Evolutionary conservation across 2,113 vertebrate genomes (phyloP), one percentile per base, ranked within the genome.

Genomic region (Triplophysa rosa): DNA sequence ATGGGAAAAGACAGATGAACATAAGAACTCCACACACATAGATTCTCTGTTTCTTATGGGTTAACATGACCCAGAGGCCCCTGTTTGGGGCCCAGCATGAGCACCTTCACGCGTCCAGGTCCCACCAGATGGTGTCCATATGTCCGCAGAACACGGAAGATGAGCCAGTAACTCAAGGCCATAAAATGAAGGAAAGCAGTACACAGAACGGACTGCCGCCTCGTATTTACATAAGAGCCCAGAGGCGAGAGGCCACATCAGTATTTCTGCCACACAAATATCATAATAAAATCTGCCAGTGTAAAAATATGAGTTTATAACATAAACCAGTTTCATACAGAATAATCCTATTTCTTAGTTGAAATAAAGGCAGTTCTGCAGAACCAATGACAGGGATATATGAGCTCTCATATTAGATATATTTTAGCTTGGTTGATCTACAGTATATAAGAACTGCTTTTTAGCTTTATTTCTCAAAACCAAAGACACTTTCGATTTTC

Each of bases 101-200:
- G 81, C 83, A 74, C 87, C 83, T 82, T 82, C 12, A 24, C 83
- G 21, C 82, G 82, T 67, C 84, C 67, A 84, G 72, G 67, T 65
- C 77, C 3, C 33, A 49, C 79, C 91, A 92, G 90, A 92, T 92
- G 92, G 91, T 66, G 80, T 23, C 89, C 89, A 91, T 91, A 89
- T 92, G 92, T 86, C 87, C 58, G 14, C 13, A 21, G 83, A 59
- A 68, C 82, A 74, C 56, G 61, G 49, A 82, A 77, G 74, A 79
- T n/a, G 59, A 86, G 86, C 75, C 26, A 72, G 80, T 69, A 84
- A 86, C 72, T 72, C 4, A 26, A 78, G 61, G 65, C 49, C 42
- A 79, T 79, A 68, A 64, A 83, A 69, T 70, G 62, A 67, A 77
- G 2, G 37, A 73, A 61, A 85, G 77, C 78, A 83, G 73, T 45